phyloP scores from a whole-genome alignment of 2,888 invertebrate genomes.

The Gari tellinella region DNA sequence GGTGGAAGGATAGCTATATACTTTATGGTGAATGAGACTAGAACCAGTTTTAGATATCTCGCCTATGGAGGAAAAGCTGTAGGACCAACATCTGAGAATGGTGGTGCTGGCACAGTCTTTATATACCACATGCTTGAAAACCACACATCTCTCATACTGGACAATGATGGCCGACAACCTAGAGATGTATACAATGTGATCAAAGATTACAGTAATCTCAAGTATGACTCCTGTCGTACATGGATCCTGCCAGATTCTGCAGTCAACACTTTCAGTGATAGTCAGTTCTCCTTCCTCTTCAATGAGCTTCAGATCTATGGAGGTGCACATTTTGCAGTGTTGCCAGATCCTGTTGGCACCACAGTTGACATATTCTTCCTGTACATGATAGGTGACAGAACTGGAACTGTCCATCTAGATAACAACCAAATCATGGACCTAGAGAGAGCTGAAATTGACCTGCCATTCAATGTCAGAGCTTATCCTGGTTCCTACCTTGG shows the following conservation, averaged over 20 bases:
- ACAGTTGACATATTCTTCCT: constrained; percentile 68
- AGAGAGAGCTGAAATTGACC: constrained; percentile 68
- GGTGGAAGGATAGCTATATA: constrained; percentile 75
- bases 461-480: constrained; percentile 71
- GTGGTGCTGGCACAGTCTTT: constrained; percentile 74
- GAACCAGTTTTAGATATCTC: constrained; percentile 70
- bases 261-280: constrained; percentile 59
- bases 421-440: constrained; percentile 70
- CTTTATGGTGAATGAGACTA: constrained; percentile 71
- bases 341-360: constrained; percentile 56
- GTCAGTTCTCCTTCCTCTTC: constrained; percentile 61
- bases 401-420: constrained; percentile 75
- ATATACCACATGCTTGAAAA: constrained; percentile 68
- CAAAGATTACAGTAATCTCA: constrained; percentile 60
- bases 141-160: constrained; percentile 70
- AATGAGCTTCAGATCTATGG: constrained; percentile 74
- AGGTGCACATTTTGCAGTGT: constrained; percentile 67
- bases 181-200: constrained; percentile 62
- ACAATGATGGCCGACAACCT: constrained; percentile 66
- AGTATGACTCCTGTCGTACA: constrained; percentile 67
- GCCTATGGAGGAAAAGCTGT: constrained; percentile 68
- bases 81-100: constrained; percentile 59
- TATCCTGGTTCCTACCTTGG: constrained; percentile 68
- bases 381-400: constrained; percentile 77
- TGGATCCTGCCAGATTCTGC: constrained; percentile 72